These are phyloP conservation scores for Psittacula derbiana DNA, from an alignment of 2,797 vertebrate species.

Conservation along the genomic window DNA sequence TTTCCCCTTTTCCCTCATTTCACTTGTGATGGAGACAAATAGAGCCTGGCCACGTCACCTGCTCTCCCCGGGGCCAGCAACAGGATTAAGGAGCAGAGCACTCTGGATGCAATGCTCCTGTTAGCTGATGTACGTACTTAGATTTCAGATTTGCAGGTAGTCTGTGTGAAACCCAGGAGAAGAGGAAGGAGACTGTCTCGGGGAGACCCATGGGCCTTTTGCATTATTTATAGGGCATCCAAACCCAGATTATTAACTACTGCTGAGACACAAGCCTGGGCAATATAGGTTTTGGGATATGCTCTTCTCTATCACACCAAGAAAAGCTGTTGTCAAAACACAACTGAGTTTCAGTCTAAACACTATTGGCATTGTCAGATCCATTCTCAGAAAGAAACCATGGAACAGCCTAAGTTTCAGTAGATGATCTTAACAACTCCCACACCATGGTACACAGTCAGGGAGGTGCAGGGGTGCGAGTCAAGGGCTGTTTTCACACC, in stretches of 20 bases:
- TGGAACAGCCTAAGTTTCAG: not conserved
- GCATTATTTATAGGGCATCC: not conserved
- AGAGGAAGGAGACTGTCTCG: not conserved
- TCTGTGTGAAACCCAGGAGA: not conserved
- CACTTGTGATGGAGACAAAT: not conserved
- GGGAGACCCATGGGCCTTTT: not conserved
- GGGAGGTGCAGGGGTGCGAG: too few species aligned
- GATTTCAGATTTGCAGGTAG: not conserved
- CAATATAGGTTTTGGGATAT: not conserved
- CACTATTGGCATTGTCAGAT: not conserved
- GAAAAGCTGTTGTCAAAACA: slow-evolving; percentile 38
- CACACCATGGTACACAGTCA: fast-evolving
- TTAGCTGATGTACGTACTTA: not conserved
- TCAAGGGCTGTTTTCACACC: not conserved
- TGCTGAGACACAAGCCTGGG: not conserved
- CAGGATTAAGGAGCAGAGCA: not conserved
- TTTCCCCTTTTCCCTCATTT: not conserved
- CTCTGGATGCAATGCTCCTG: too few species aligned
- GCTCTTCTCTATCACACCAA: not conserved
- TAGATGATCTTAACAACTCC: not conserved
- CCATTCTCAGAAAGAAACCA: not conserved
- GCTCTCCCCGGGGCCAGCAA: not conserved
- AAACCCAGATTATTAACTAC: not conserved
- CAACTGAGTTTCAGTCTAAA: slow-evolving; percentile 14
- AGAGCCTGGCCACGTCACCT: fast-evolving